phyloP scores from a whole-genome alignment of 2,888 invertebrate species.

The Copidosoma aretas region DNA sequence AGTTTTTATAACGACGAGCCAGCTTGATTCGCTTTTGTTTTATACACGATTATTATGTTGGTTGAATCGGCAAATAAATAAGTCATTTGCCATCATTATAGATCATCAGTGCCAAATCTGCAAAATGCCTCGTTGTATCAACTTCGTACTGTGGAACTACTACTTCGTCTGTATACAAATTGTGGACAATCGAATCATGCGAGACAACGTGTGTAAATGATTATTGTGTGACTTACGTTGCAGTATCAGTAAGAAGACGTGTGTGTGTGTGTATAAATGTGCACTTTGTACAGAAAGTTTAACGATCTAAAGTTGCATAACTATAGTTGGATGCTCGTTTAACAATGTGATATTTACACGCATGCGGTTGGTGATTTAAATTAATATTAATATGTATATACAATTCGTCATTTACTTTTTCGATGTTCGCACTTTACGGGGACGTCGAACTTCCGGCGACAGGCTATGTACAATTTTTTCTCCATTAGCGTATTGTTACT shows the following conservation, averaged over 20 bases:
- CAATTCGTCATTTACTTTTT: slow-evolving; percentile 16
- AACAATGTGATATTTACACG: slow-evolving; percentile 19
- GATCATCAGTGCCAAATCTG: slow-evolving; percentile 44
- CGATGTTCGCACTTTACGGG: slow-evolving; percentile 6
- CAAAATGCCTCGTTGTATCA: slow-evolving; percentile 45
- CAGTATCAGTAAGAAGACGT: too few species aligned
- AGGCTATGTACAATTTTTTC: slow-evolving; percentile 6
- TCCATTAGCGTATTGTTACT: background rate
- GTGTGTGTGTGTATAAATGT: too few species aligned
- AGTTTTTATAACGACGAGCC: too few species aligned
- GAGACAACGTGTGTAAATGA: too few species aligned
- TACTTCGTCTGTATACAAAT: slow-evolving; percentile 17
- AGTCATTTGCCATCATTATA: too few species aligned
- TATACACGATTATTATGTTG: too few species aligned
- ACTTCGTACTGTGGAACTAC: slow-evolving; percentile 8
- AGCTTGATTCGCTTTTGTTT: too few species aligned
- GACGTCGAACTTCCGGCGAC: slow-evolving; percentile 21
- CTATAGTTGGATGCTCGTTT: background rate
- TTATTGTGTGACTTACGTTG: too few species aligned
- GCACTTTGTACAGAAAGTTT: too few species aligned
- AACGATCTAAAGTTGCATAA: background rate
- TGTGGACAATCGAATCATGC: background rate
- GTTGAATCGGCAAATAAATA: too few species aligned
- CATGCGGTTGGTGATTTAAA: slow-evolving; percentile 23
- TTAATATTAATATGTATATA: too few species aligned